A percentile compares a stretch with the other conserved stretches of the same genome.
Conservation (phyloP, 2,888 invertebrate genomes). For the Archips xylosteana region DNA sequence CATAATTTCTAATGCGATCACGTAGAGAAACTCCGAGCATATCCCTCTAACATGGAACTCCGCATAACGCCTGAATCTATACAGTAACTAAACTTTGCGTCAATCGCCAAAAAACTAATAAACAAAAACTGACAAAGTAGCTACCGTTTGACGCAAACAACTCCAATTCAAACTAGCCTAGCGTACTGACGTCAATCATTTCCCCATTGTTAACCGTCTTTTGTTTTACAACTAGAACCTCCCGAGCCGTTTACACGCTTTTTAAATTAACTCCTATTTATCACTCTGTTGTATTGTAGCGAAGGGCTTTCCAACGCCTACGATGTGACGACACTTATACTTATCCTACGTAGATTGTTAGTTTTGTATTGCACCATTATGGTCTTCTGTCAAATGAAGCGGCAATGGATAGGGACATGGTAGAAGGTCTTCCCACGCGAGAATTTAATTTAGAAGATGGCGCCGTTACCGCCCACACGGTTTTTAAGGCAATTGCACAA, state of each 20-base stretch:
- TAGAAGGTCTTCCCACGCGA: slow-evolving; percentile 58
- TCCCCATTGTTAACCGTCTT: slow-evolving; percentile 5
- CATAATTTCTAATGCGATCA: too few relatives aligned
- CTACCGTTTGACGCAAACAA: slow-evolving; percentile 27
- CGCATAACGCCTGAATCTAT: too few relatives aligned
- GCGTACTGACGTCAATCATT: slow-evolving; percentile 19
- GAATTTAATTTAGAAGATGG: slow-evolving; percentile 53
- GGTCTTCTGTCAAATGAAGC: neutral
- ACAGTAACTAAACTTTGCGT: neutral
- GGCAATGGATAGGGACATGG: slow-evolving; percentile 41
- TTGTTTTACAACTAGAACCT: slow-evolving; percentile 14
- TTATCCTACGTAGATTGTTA: neutral
- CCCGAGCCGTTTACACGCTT: slow-evolving; percentile 11
- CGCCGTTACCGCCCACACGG: slow-evolving; percentile 60
- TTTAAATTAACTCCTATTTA: slow-evolving; percentile 22
- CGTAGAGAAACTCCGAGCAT: too few relatives aligned
- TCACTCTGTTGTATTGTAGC: slow-evolving; percentile 6
- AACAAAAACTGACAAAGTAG: slow-evolving; percentile 13
- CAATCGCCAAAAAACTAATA: slow-evolving; percentile 14
- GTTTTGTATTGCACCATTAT: slow-evolving; percentile 37
- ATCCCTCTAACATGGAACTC: too few relatives aligned
- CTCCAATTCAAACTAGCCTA: slow-evolving; percentile 19
- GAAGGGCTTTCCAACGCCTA: slow-evolving; percentile 24
- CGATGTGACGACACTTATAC: slow-evolving; percentile 9
- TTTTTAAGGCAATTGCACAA: slow-evolving; percentile 37